Evolutionary conservation across 2,888 invertebrate genomes (phyloP).

Genomic region (Protonemura montana): DNA sequence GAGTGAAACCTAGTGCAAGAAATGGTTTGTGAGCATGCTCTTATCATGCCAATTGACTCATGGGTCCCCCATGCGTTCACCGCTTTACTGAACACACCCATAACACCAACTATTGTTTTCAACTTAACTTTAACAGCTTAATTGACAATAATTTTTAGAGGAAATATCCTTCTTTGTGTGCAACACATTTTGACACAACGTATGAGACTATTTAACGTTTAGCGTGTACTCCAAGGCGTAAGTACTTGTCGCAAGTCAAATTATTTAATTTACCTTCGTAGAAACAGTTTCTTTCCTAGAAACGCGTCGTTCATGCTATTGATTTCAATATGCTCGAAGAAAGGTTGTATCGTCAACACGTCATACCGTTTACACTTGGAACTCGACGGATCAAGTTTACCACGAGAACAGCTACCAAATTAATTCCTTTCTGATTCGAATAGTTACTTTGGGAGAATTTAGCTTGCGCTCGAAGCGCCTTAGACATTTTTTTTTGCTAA

Average conservation of each 20-base stretch:
- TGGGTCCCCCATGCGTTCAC: background rate
- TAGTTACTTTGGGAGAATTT: background rate
- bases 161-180: background rate
- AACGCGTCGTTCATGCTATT: background rate
- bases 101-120: background rate
- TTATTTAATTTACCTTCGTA: background rate
- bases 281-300: background rate
- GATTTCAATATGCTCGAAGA: background rate
- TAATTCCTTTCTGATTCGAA: background rate
- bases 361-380: background rate
- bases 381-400: background rate
- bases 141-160: background rate
- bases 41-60: background rate
- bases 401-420: background rate
- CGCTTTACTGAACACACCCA: background rate
- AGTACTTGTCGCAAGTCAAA: background rate
- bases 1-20: background rate
- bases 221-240: background rate
- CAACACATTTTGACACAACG: background rate
- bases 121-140: background rate
- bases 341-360: background rate
- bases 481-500: background rate
- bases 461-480: background rate
- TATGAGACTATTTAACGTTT: background rate
- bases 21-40: background rate